Evolutionary conservation across 1,140 invertebrate genomes (phyloP).

Genomic region (Eumeta japonica): DNA sequence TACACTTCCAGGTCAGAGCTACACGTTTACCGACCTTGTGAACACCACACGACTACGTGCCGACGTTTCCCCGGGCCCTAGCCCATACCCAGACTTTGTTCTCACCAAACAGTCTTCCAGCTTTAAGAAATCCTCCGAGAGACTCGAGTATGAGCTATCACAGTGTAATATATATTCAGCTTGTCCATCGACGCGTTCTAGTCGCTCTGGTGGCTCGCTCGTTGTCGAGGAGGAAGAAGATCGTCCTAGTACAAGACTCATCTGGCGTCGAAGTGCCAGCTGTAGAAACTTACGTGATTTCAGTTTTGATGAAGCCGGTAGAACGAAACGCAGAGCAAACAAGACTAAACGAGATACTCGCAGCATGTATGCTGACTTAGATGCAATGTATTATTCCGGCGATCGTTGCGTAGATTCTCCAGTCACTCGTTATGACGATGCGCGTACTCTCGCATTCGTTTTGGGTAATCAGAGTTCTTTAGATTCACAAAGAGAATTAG

Average conservation of each 20-base stretch:
- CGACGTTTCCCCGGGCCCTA: constrained; percentile 31
- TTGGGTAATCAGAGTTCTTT: constrained; percentile 52
- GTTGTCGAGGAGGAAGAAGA: constrained; percentile 24
- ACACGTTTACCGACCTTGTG: no score
- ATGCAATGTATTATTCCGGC: constrained; percentile 19
- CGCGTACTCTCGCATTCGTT: constrained; percentile 49
- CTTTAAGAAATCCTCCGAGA: constrained; percentile 51
- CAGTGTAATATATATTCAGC: constrained; percentile 57
- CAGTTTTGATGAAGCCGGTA: constrained; percentile 68
- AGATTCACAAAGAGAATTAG: constrained; percentile 61
- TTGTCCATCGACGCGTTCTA: constrained; percentile 38
- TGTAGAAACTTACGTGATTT: constrained; percentile 75
- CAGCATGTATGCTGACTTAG: constrained; percentile 27
- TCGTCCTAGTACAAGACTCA: constrained; percentile 11
- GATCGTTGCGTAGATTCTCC: constrained; percentile 66
- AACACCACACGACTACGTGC: constrained; percentile 26
- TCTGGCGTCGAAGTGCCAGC: constrained; percentile 68
- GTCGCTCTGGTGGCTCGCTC: constrained; percentile 33
- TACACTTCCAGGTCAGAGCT: constrained; percentile 40
- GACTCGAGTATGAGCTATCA: constrained; percentile 55
- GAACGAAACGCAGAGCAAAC: constrained; percentile 58
- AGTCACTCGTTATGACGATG: constrained; percentile 74
- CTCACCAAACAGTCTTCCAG: constrained; percentile 38
- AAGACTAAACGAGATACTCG: constrained; percentile 36
- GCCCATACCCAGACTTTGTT: constrained; percentile 39